phyloP scores from a whole-genome alignment of 2,113 vertebrate species.

The Symphodus melops region DNA sequence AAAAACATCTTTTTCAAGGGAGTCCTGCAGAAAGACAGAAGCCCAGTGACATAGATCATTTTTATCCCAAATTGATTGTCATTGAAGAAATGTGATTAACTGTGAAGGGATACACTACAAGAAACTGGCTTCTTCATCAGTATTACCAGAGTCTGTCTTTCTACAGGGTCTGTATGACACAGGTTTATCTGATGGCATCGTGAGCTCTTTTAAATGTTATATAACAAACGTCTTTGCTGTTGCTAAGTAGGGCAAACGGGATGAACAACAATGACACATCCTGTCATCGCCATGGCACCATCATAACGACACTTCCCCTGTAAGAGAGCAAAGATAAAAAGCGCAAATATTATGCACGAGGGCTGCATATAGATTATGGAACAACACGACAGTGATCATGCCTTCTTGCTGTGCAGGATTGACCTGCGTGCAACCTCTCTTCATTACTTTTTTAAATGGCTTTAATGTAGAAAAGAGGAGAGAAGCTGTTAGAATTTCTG shows the following conservation, averaged over 20 bases:
- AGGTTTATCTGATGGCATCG: slow-evolving; percentile 4
- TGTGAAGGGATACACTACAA: not conserved
- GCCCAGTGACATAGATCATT: too few relatives aligned
- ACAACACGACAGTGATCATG: slow-evolving; percentile 9
- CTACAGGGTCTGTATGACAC: not conserved
- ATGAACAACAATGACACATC: slow-evolving; percentile 9
- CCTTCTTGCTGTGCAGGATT: slow-evolving; percentile 6
- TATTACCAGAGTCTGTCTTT: not conserved
- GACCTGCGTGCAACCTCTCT: slow-evolving; percentile 24
- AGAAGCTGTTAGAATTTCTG: not conserved
- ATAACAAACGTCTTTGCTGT: slow-evolving; percentile 19
- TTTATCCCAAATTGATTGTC: too few relatives aligned
- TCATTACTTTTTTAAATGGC: slow-evolving; percentile 55
- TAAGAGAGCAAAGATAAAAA: not conserved
- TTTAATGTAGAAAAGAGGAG: slow-evolving; percentile 15
- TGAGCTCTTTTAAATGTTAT: slow-evolving; percentile 29
- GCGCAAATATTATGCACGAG: slow-evolving; percentile 10
- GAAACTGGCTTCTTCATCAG: not conserved
- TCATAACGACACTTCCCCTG: slow-evolving; percentile 4
- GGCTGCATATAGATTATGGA: slow-evolving; percentile 14
- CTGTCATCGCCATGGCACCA: not conserved
- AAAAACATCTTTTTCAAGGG: too few relatives aligned
- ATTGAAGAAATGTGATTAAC: too few relatives aligned
- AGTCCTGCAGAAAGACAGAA: too few relatives aligned
- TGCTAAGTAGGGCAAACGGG: slow-evolving; percentile 32